Conservation (phyloP, 2,888 invertebrate genomes). For the Allacma fusca region DNA sequence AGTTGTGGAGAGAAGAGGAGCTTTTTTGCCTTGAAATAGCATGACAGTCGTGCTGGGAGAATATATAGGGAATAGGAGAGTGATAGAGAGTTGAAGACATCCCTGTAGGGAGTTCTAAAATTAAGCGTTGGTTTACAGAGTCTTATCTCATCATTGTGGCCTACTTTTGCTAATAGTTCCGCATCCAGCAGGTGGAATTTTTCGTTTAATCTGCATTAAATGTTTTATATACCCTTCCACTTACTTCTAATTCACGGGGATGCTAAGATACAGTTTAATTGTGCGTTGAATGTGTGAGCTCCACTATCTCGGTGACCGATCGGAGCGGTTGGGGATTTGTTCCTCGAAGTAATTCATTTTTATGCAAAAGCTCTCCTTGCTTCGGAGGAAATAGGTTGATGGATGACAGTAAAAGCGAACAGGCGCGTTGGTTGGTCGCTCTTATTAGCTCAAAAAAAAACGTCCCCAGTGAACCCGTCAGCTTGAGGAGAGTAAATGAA, state of each 20-base stretch:
- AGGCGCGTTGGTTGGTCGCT: not conserved
- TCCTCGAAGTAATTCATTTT: not conserved
- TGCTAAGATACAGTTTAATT: slow-evolving; percentile 39
- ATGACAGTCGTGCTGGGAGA: not conserved
- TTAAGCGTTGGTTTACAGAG: slow-evolving; percentile 37
- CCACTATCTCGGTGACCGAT: slow-evolving; percentile 8
- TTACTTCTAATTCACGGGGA: slow-evolving; percentile 24
- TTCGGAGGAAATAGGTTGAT: not conserved
- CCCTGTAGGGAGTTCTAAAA: slow-evolving; percentile 39
- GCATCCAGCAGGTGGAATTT: slow-evolving; percentile 48
- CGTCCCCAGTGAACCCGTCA: not conserved
- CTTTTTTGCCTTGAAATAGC: slow-evolving; percentile 24
- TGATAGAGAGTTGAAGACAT: slow-evolving; percentile 1
- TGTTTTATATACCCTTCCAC: not conserved
- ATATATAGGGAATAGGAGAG: not conserved
- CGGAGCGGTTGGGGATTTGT: not conserved
- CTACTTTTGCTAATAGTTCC: slow-evolving; percentile 47
- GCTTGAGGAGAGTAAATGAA: not conserved
- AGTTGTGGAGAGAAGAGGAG: not conserved
- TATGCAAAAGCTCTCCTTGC: not conserved
- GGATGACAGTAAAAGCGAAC: not conserved
- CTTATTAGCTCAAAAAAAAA: not conserved
- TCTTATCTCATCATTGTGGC: slow-evolving; percentile 45
- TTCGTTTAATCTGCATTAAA: slow-evolving; percentile 40
- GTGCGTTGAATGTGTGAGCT: slow-evolving; percentile 28